These are phyloP conservation scores for Enteromius mattozi DNA, from an alignment of 2,797 vertebrate genomes.

Conservation along the genomic window DNA sequence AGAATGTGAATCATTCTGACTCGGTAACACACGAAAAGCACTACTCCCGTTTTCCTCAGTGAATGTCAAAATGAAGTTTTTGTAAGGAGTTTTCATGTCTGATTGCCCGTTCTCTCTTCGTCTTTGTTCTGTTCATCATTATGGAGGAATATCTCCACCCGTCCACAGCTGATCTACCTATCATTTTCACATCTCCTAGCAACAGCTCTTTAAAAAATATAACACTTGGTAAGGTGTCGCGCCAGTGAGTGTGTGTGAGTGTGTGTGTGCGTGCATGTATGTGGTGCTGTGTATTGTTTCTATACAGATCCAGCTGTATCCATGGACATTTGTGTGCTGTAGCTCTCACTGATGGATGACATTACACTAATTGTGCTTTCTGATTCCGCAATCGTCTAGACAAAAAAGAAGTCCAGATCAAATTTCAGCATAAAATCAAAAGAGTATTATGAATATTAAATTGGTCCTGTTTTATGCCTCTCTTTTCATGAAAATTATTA, in stretches of 20 bases:
- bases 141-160: constrained; percentile 67
- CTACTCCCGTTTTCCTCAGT: background rate
- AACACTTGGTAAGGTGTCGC: constrained; percentile 71
- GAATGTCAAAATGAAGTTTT: background rate
- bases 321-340: background rate
- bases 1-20: background rate
- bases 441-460: background rate
- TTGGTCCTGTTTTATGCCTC: background rate
- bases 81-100: background rate
- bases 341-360: background rate
- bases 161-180: constrained; percentile 70
- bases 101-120: constrained; percentile 17
- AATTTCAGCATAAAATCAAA: background rate
- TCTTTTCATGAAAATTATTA: background rate
- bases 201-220: constrained; percentile 81
- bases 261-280: background rate
- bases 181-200: constrained; percentile 80
- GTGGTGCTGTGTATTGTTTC: background rate
- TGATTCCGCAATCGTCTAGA: background rate
- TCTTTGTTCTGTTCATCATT: constrained; percentile 64
- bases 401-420: background rate
- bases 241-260: constrained; percentile 44
- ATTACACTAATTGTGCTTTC: background rate
- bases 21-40: background rate
- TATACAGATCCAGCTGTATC: background rate